Base-by-base conservation (phyloP, 2,888 invertebrate species). In the Halictus quadricinctus region DNA sequence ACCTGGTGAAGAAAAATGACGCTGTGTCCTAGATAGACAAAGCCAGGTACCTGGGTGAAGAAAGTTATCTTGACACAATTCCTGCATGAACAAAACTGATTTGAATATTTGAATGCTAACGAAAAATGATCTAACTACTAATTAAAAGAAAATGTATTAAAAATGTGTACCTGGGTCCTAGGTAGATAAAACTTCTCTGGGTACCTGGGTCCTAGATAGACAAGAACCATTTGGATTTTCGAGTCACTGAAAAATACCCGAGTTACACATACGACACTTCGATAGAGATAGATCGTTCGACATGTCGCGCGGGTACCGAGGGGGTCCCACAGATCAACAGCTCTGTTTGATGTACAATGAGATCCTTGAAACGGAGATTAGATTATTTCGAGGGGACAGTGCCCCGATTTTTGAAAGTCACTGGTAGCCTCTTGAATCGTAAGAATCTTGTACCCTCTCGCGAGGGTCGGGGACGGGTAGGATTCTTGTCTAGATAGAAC, bases 401-500 rank as follows among this genome's bases (percentile, higher is more conserved):
- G 66, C 66, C 43, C 72, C n/a, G 15, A n/a, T 29, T 72, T 72
- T 72, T 25, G 25, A 69, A 69, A 69, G 66, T 36, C 66, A 69
- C 66, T 69, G 66, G 41, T 36, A 36, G 36, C 66, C 41, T 36
- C 66, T 69, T 69, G 66, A 64, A 36, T 69, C 36, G 66, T 18
- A 36, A 69, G 66, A 69, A 69, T 29, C 29, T 18, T 29, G 29
- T 64, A 29, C 64, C 64, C 10, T 64, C 29, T 64, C 64, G 64
- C 64, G 64, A 29, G 64, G 64, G 64, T 69, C 41, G 66, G 66
- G 5, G 66, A 69, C 66, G 66, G 36, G 10, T 41, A 41, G 36
- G 21, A 69, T 69, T 69, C 66, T 36, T 69, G 66, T 69, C 66
- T 69, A 69, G 66, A 36, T 69, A 69, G 66, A 36, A 36, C 66